These are phyloP conservation scores for Haliclystus octoradiatus DNA, from an alignment of 30 jellyfish, hydroid and myxozoan genomes.

Conservation along the genomic window DNA sequence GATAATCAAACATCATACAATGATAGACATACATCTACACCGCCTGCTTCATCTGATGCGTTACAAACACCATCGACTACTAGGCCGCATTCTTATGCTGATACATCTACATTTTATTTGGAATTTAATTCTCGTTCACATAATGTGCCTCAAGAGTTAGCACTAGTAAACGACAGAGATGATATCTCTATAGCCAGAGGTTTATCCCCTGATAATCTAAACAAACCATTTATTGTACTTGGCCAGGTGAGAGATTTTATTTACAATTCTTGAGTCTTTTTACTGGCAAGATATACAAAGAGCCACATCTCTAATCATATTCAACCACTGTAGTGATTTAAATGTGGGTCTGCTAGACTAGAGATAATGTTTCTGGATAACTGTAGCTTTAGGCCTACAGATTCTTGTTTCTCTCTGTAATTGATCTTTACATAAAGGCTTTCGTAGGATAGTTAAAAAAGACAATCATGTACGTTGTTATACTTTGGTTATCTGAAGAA, in stretches of 20 bases:
- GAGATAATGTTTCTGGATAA: too few relatives aligned
- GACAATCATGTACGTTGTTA: too few relatives aligned
- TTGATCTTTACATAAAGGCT: too few relatives aligned
- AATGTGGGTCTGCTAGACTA: neutral
- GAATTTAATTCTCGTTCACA: neutral
- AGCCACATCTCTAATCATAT: neutral
- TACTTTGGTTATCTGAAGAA: too few relatives aligned
- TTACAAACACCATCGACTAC: neutral
- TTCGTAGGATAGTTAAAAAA: too few relatives aligned
- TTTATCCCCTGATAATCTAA: neutral
- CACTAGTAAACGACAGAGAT: neutral
- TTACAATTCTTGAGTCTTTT: neutral
- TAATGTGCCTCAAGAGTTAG: neutral
- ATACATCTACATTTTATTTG: neutral
- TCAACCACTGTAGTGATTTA: neutral
- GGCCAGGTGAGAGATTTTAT: conserved; percentile 58
- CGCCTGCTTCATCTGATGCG: neutral
- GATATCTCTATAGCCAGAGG: neutral
- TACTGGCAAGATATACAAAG: neutral
- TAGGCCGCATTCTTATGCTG: neutral
- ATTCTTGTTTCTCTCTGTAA: too few relatives aligned
- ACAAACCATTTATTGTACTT: conserved; percentile 60
- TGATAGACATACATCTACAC: neutral
- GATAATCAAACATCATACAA: too few relatives aligned
- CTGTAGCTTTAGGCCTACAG: too few relatives aligned